These are phyloP conservation scores for Drosophila quadrilineata DNA, from an alignment of 1,140 invertebrate species.

Conservation along the genomic window DNA sequence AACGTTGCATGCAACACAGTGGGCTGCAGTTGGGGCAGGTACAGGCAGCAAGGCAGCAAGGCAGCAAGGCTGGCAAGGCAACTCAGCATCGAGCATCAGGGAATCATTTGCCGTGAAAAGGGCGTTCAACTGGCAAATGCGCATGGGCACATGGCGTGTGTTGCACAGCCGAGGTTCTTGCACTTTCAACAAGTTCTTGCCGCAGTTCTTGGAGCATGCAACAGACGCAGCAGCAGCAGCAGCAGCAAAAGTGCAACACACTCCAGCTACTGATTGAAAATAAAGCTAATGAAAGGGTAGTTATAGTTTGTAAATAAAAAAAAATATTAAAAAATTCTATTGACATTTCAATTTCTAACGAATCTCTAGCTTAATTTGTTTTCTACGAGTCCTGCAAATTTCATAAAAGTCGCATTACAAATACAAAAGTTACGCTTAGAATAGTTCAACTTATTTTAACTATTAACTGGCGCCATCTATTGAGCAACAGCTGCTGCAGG, in stretches of 20 bases:
- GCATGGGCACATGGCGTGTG: conserved; percentile 71
- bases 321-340: too few relatives aligned
- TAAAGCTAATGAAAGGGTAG: too few relatives aligned
- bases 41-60: conserved; percentile 10
- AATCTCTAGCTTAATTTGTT: conserved; percentile 13
- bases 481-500: too few relatives aligned
- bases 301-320: too few relatives aligned
- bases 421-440: too few relatives aligned
- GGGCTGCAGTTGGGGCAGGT: conserved; percentile 36
- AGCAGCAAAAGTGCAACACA: neutral
- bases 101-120: conserved; percentile 81
- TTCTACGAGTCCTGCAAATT: too few relatives aligned
- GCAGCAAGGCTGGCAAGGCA: conserved; percentile 10
- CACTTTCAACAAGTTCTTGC: conserved; percentile 58
- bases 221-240: neutral
- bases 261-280: too few relatives aligned
- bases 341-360: too few relatives aligned
- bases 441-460: too few relatives aligned
- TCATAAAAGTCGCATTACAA: too few relatives aligned
- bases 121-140: conserved; percentile 79
- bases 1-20: conserved; percentile 14
- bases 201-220: conserved; percentile 1
- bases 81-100: conserved; percentile 26
- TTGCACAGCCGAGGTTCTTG: conserved; percentile 62
- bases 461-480: too few relatives aligned